These are phyloP conservation scores for Solenopsis fugax DNA, from an alignment of 1,140 invertebrate species.

Conservation along the genomic window DNA sequence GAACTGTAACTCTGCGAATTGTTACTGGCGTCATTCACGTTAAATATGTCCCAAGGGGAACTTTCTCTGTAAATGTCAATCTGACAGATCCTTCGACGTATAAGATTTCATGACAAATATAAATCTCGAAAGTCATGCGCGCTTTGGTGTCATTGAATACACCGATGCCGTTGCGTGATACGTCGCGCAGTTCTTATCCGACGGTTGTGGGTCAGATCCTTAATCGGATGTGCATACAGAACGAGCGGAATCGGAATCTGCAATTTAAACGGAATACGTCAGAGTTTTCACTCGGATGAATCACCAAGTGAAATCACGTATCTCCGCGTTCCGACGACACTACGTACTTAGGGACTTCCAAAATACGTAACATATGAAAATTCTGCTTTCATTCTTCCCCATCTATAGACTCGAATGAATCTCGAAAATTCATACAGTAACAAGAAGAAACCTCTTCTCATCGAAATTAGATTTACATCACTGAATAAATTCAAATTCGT, in stretches of 20 bases:
- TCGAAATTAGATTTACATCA: neutral
- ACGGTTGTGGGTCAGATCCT: constrained; percentile 71
- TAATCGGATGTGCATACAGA: constrained; percentile 69
- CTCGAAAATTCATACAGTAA: constrained; percentile 12
- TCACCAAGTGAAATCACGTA: constrained; percentile 75
- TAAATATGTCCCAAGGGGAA: constrained; percentile 26
- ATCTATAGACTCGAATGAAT: constrained; percentile 14
- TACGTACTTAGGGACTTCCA: constrained; percentile 44
- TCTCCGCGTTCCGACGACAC: constrained; percentile 61
- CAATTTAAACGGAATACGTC: constrained; percentile 80
- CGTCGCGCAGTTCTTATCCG: constrained; percentile 24
- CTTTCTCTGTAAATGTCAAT: constrained; percentile 41
- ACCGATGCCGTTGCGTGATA: constrained; percentile 28
- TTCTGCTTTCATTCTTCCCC: constrained; percentile 6
- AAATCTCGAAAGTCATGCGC: constrained; percentile 30
- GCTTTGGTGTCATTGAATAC: constrained; percentile 10
- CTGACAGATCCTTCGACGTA: neutral
- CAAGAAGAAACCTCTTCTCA: neutral
- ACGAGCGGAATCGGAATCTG: constrained; percentile 76
- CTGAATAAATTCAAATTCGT: neutral
- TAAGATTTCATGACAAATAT: constrained; percentile 27
- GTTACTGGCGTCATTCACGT: constrained; percentile 67
- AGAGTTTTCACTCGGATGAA: constrained; percentile 79
- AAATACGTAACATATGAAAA: constrained; percentile 57
- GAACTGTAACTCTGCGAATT: constrained; percentile 65